phyloP scores from a whole-genome alignment of 2,888 invertebrate genomes.

The Coenonympha glycerion region DNA sequence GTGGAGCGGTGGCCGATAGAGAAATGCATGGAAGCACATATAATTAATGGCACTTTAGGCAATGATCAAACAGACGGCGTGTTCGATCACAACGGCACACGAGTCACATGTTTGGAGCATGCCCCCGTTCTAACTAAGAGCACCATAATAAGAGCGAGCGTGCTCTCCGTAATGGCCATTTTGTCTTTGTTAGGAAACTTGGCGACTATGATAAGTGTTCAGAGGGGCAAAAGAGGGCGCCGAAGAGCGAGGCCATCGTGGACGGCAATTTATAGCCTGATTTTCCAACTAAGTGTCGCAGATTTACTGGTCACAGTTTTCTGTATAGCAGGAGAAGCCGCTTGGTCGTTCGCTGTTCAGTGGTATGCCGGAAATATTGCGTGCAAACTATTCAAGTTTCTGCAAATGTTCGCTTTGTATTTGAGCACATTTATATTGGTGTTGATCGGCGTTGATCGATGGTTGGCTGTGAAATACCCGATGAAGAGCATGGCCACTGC shows the following conservation, averaged over 20 bases:
- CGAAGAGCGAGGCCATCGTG: constrained; percentile 77
- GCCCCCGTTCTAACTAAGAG: constrained; percentile 81
- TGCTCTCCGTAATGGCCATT: constrained; percentile 81
- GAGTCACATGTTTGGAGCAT: constrained; percentile 73
- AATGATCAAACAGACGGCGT: constrained; percentile 41
- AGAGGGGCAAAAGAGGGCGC: constrained; percentile 76
- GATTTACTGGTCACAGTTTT: constrained; percentile 88
- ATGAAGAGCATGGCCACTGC: constrained; percentile 82
- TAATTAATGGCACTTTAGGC: constrained; percentile 44
- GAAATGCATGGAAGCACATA: constrained; percentile 47
- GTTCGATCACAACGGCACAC: constrained; percentile 51
- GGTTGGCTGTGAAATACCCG: constrained; percentile 87
- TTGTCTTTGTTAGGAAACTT: constrained; percentile 84
- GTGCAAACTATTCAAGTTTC: constrained; percentile 87
- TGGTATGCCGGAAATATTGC: constrained; percentile 86
- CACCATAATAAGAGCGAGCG: constrained; percentile 79
- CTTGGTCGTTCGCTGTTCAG: constrained; percentile 86
- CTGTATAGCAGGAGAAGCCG: constrained; percentile 86
- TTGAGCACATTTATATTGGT: constrained; percentile 89
- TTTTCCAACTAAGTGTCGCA: constrained; percentile 87
- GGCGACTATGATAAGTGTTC: constrained; percentile 85
- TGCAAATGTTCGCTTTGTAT: constrained; percentile 88
- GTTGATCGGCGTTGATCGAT: constrained; percentile 87
- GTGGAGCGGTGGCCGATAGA: constrained; percentile 50
- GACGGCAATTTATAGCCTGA: constrained; percentile 84